Evolutionary conservation across 1,140 invertebrate genomes (phyloP), one percentile per base, ranked within the genome.

Genomic region (Bombus pyrosoma): DNA sequence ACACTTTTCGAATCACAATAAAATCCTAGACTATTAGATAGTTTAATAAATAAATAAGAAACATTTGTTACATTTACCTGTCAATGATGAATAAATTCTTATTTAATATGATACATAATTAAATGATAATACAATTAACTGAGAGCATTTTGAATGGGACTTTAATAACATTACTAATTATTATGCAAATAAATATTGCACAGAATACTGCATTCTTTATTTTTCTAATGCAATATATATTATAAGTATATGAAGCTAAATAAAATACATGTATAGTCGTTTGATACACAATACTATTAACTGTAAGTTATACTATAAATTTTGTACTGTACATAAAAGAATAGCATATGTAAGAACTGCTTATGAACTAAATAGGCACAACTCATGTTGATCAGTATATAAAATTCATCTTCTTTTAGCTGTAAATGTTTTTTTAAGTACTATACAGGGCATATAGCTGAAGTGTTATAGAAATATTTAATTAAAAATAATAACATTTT

Each of bases 11-110:
- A 93, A 92, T 92, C 92, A 92, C 89, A 92, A 92, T 87, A 91
- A 93, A 91, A 91, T 89, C 91, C 92, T 92, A 90, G 82, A 92
- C 91, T 93, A 92, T 92, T 86, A 92, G 83, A 92, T 87, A 81
- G 88, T 71, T 87, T 53, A 62, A 80, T 92, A 90, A 89, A 85
- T 87, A 90, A 89, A 69, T 59, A 83, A 81, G 74, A 77, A 57
- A 84, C 57, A 87, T 81, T 89, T 81, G 39, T 87, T 80, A 83
- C 37, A 83, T 81, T 82, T 85, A 83, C 43, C 80, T 85, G 59
- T 85, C 39, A n/a, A 77, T 73, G 72, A 90, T 86, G 62, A 73
- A 90, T 74, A 73, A 88, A 47, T 71, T 73, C 43, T 59, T 37
- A 72, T 79, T 74, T 76, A 78, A 73, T 25, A 3, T 59, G 32